A percentile compares a stretch with the other conserved stretches of the same genome.
Conservation (phyloP, 2,113 vertebrate genomes). For the Lontra canadensis region DNA sequence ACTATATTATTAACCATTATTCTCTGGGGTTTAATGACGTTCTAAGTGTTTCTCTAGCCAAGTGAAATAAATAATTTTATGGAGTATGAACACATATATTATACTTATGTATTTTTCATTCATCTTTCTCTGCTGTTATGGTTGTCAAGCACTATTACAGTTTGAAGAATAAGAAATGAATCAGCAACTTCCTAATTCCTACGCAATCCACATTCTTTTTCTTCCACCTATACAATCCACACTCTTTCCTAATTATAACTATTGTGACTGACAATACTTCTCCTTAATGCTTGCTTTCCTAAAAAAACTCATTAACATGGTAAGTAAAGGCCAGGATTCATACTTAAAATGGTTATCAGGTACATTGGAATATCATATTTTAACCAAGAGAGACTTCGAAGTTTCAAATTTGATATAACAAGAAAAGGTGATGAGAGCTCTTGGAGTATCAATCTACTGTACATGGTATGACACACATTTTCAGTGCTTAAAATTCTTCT, state of each 20-base stretch:
- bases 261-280: conserved; percentile 4
- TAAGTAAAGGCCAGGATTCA: conserved; percentile 34
- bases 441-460: background rate
- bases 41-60: conserved; percentile 65
- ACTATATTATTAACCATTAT: conserved; percentile 23
- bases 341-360: conserved; percentile 49
- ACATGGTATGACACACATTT: background rate
- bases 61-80: conserved; percentile 61
- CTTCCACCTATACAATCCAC: conserved; percentile 28
- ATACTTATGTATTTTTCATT: conserved; percentile 65
- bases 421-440: conserved; percentile 20
- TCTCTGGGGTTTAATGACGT: conserved; percentile 35
- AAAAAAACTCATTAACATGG: conserved; percentile 40
- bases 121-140: conserved; percentile 41
- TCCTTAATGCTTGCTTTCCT: conserved; percentile 26
- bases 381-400: conserved; percentile 34
- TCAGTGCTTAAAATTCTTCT: conserved; percentile 12
- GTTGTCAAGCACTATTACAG: conserved; percentile 50
- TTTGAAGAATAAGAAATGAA: conserved; percentile 47
- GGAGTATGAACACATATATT: conserved; percentile 51
- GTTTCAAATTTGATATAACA: background rate
- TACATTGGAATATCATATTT: background rate
- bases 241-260: conserved; percentile 51
- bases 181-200: conserved; percentile 10
- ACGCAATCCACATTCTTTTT: conserved; percentile 14